Base-by-base conservation (phyloP, 2,797 vertebrate genomes). In the Merluccius polli region DNA sequence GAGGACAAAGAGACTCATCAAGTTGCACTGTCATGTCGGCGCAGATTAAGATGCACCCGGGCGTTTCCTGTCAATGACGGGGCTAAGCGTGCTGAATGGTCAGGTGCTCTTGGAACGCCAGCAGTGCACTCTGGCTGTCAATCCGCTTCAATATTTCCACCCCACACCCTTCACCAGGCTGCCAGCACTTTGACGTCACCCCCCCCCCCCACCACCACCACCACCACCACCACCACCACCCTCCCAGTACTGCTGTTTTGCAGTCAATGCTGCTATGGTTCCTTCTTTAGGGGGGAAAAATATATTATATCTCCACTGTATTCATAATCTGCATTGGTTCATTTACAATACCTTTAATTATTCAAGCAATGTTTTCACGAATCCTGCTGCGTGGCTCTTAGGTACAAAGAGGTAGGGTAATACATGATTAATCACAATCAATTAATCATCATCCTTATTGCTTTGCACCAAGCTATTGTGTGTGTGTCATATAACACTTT, bases 291-390 rank as follows among this genome's bases (percentile, higher is more conserved):
- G 59, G 10, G 59, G 59, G 24, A 3, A 29, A 65, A 11, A 27
- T 65, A 65, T 10, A 3, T 12, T 24, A 73, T 33, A 70, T 29
- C 11, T 18, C 33, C 16, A 24, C 36, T 72, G 29, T 67, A 77
- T 77, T 77, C 67, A 77, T n/a, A 35, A 41, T 72, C 31, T 59
- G 44, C 31, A 24, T 63, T 63, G 59, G 27, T 69, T 73, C 59
- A 65, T 52, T 63, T 30, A 31, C 52, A 74, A 36, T 70, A 0
- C 15, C 73, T 83, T 90, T 2, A 88, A 90, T 90, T 81, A 92
- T 92, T 89, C 75, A 30, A 90, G 52, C 75, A 38, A 44, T 81
- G 85, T 92, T 91, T 89, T 85, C 85, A 86, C 87, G 78, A 72
- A 81, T 83, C 16, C 78, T 74, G 83, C 85, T 85, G 84, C 77